These are phyloP conservation scores for Tineola bisselliella DNA, from an alignment of 2,888 invertebrate genomes.

Conservation along the genomic window DNA sequence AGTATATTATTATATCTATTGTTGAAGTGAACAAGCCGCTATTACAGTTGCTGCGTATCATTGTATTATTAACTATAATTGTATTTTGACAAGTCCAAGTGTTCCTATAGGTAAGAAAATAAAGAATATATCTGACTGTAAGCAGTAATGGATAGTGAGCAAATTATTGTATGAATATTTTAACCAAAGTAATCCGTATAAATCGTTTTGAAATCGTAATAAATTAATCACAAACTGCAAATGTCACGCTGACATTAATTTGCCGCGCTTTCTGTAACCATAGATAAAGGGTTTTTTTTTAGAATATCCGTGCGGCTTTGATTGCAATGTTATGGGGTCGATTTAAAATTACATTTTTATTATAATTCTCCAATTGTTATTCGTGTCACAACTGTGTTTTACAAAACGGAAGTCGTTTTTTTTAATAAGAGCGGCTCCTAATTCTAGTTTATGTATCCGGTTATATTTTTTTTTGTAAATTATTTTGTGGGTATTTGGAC, in stretches of 20 bases:
- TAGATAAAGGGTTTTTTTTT: constrained; percentile 44
- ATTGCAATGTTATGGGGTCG: constrained; percentile 17
- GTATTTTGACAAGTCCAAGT: too few relatives aligned
- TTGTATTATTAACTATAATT: too few relatives aligned
- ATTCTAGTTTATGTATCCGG: constrained; percentile 49
- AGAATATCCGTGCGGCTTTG: constrained; percentile 18
- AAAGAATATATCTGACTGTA: too few relatives aligned
- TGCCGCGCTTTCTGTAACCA: constrained; percentile 39
- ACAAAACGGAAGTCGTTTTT: neutral
- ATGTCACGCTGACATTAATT: constrained; percentile 47
- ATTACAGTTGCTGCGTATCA: too few relatives aligned
- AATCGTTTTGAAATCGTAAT: too few relatives aligned
- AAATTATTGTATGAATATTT: too few relatives aligned
- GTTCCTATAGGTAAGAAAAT: too few relatives aligned
- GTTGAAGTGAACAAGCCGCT: too few relatives aligned
- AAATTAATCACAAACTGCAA: neutral
- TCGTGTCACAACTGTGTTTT: constrained; percentile 36
- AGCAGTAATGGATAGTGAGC: too few relatives aligned
- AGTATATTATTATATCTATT: too few relatives aligned
- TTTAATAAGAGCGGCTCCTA: constrained; percentile 23
- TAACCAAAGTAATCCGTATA: too few relatives aligned
- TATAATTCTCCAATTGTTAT: constrained; percentile 49
- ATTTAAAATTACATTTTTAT: constrained; percentile 6
- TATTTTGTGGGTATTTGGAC: constrained; percentile 22
- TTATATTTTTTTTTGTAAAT: constrained; percentile 23